phyloP scores from a whole-genome alignment of 30 jellyfish, hydroid and myxozoan species.

The Chrysaora quinquecirrha region DNA sequence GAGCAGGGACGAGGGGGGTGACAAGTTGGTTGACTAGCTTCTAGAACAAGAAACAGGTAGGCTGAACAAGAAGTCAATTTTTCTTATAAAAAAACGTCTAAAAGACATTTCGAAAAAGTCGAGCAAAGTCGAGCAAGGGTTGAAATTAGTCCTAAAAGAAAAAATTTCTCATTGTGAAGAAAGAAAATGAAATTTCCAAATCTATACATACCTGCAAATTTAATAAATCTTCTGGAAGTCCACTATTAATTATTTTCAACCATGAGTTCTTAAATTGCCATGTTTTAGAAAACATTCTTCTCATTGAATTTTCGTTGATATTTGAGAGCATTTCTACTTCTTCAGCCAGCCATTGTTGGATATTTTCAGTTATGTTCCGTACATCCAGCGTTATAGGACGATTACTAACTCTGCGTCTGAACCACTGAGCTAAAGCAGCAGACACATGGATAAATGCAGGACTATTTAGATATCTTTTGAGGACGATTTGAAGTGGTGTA shows the following conservation, averaged over 20 bases:
- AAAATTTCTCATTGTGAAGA: too few species aligned
- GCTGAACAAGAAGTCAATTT: too few species aligned
- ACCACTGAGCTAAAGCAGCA: constrained; percentile 47
- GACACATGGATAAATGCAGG: constrained; percentile 55
- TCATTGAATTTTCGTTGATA: constrained; percentile 31
- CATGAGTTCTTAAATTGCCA: constrained; percentile 46
- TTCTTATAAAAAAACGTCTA: too few species aligned
- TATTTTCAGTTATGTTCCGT: not conserved
- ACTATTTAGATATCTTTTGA: constrained; percentile 38
- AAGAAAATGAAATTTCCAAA: too few species aligned
- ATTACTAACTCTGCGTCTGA: constrained; percentile 14
- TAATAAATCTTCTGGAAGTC: constrained; percentile 26
- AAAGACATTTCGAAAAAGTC: too few species aligned
- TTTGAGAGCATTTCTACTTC: constrained; percentile 18
- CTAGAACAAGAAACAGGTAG: too few species aligned
- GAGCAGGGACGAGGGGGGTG: too few species aligned
- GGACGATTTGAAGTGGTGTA: constrained; percentile 24
- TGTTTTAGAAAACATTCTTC: constrained; percentile 5
- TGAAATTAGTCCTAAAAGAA: too few species aligned
- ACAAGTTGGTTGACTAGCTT: too few species aligned
- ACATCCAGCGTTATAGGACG: constrained; percentile 15
- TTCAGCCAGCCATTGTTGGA: constrained; percentile 34
- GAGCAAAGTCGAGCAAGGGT: too few species aligned
- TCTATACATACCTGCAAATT: constrained; percentile 20
- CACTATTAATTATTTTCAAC: not conserved